Base-by-base conservation (phyloP, 2,888 invertebrate genomes). In the Caradrina clavipalpis region DNA sequence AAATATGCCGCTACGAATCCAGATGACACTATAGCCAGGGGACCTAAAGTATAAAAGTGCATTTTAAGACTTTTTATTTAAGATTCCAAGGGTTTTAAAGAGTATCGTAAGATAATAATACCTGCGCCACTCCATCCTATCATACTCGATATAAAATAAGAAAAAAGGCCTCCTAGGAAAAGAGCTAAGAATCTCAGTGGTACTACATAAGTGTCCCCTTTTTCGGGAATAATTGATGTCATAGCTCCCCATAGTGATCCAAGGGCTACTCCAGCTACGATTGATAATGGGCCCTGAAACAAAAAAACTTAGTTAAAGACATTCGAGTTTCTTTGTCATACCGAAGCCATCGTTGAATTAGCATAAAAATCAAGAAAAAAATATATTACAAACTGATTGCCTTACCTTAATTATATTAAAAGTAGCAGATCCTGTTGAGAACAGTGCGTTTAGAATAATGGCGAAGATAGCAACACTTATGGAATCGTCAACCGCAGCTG, bases 401-500 rank as follows among this genome's bases (percentile, higher is more conserved):
- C 6, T 17, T 65, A 93, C 98, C 95, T 97, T 97, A 55, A 97
- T 94, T 63, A 97, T 96, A 85, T 97, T 97, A 79, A 96, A 96
- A 77, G 97, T 96, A 2, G 96, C 84, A 21, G 97, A 96, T 86
- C 97, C 97, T 31, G 97, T 91, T 0, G 97, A 97, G 87, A 98
- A 98, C 96, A 98, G 97, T 59, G 98, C 97, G 81, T 98, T 98
- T 76, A 98, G 96, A 71, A 98, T 96, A 45, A 99, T 97, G 22
- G 98, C 98, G 87, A 98, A 99, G 22, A 97, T 97, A 22, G 98
- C 98, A 22, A 99, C 99, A 31, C 98, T 98, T n/a, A 98, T 96
- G 1, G 98, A 98, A 92, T 99, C 98, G 87, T 99, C 99, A 60
- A 99, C 97, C 71, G 98, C 98, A 13, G 98, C 97, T 2, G 98